Evolutionary conservation across 1,140 invertebrate species (phyloP).

Genomic region (Leptopilina boulardi): DNA sequence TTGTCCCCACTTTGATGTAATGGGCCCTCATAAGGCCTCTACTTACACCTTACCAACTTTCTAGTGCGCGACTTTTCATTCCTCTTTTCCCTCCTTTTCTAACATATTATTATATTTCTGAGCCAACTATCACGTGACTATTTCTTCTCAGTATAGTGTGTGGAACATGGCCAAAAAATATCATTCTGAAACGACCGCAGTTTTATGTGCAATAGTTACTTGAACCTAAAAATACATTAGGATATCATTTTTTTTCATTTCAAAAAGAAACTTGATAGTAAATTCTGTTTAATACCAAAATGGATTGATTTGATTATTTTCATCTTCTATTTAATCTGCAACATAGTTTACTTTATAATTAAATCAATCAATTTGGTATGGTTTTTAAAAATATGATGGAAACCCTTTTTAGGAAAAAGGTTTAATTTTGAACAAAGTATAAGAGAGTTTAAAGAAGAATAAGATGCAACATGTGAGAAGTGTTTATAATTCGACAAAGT

Average conservation of each 20-base stretch:
- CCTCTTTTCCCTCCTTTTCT: background rate
- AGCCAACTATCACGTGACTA: background rate
- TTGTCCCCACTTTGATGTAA: background rate
- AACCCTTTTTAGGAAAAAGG: too few relatives aligned
- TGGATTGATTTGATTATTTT: too few relatives aligned
- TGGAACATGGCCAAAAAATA: constrained; percentile 7
- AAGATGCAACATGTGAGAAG: background rate
- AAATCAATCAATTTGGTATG: too few relatives aligned
- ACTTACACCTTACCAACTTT: background rate
- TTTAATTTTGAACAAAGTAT: background rate
- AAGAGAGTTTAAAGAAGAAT: background rate
- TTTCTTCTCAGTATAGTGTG: too few relatives aligned
- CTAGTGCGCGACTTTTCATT: constrained; percentile 19
- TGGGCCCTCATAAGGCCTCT: constrained; percentile 13
- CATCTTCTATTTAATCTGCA: too few relatives aligned
- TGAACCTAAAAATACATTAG: too few relatives aligned
- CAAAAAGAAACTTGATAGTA: too few relatives aligned
- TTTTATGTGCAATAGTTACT: background rate
- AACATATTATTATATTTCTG: background rate
- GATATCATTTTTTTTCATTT: too few relatives aligned
- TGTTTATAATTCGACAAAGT: constrained; percentile 16
- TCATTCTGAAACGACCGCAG: background rate
- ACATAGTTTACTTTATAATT: too few relatives aligned
- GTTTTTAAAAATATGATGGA: too few relatives aligned
- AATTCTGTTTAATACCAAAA: too few relatives aligned